phyloP scores from a whole-genome alignment of 2,888 invertebrate genomes.

The Lagria hirta region DNA sequence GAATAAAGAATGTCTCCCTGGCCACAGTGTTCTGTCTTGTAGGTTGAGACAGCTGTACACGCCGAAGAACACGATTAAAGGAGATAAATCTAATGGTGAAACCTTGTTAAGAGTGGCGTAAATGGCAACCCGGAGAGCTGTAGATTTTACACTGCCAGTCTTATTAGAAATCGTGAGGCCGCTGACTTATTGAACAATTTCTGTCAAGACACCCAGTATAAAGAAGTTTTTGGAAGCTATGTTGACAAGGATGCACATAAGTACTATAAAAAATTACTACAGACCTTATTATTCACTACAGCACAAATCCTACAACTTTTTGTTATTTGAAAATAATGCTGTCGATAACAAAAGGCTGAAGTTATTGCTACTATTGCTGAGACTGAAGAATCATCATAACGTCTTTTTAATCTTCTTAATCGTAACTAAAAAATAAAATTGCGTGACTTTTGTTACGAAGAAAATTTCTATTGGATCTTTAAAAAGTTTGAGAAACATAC shows the following conservation, averaged over 20 bases:
- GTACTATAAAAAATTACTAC: too few species aligned
- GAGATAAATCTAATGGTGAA: slow-evolving; percentile 56
- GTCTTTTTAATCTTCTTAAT: too few species aligned
- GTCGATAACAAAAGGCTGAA: slow-evolving; percentile 43
- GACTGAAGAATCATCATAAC: too few species aligned
- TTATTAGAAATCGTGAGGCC: slow-evolving; percentile 32
- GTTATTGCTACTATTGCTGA: too few species aligned
- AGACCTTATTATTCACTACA: too few species aligned
- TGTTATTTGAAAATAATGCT: too few species aligned
- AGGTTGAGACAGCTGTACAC: slow-evolving; percentile 51
- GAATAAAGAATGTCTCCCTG: slow-evolving; percentile 34
- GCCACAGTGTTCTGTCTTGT: slow-evolving; percentile 44
- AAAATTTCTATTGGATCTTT: too few species aligned
- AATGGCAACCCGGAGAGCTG: slow-evolving; percentile 47
- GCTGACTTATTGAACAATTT: slow-evolving; percentile 47
- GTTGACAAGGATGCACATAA: too few species aligned
- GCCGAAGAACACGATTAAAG: slow-evolving; percentile 53
- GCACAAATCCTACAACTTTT: too few species aligned
- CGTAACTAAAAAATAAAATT: too few species aligned
- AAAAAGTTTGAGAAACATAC: too few species aligned
- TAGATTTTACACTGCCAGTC: slow-evolving; percentile 43
- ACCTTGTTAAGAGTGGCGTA: slow-evolving; percentile 53
- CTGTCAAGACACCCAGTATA: slow-evolving; percentile 32
- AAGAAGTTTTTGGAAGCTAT: slow-evolving; percentile 24
- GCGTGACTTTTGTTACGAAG: too few species aligned